Percentiles rank a stretch among this genome's conserved stretches.
Conservation (phyloP, 2,888 invertebrate genomes). For the Myathropa florea region DNA sequence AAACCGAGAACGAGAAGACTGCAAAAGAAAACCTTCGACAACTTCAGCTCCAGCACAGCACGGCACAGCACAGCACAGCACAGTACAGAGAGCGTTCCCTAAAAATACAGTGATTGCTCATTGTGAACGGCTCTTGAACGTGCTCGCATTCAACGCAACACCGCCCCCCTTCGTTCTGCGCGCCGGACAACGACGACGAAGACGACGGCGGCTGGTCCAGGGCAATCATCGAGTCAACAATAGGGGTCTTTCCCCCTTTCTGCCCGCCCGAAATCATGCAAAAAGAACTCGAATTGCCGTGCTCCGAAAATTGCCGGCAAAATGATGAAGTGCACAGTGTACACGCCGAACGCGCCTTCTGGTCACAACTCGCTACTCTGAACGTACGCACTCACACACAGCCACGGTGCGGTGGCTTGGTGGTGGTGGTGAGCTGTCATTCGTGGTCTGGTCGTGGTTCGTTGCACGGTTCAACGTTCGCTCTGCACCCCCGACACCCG, state of each 20-base stretch:
- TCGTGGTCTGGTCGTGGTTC: conserved; percentile 42
- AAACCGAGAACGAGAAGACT: conserved; percentile 17
- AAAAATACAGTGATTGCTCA: conserved; percentile 62
- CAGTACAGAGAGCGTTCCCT: conserved; percentile 26
- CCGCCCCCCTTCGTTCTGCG: neutral
- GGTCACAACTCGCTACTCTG: conserved; percentile 34
- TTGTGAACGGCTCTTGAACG: conserved; percentile 34
- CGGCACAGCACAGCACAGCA: neutral
- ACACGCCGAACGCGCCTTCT: conserved; percentile 52
- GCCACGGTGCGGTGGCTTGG: neutral
- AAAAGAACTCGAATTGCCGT: conserved; percentile 18
- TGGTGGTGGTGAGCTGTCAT: conserved; percentile 24
- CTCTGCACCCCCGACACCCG: conserved; percentile 25
- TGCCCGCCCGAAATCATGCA: neutral
- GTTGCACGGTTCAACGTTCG: conserved; percentile 60
- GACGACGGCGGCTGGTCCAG: conserved; percentile 29
- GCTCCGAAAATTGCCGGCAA: conserved; percentile 56
- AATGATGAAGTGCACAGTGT: conserved; percentile 61
- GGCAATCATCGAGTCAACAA: conserved; percentile 45
- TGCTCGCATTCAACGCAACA: conserved; percentile 24
- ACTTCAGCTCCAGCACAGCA: neutral
- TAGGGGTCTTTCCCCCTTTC: conserved; percentile 4
- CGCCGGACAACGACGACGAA: neutral
- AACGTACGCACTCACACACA: conserved; percentile 45
- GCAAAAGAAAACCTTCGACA: neutral